A percentile compares a stretch with the other conserved stretches of the same genome.
Conservation (phyloP, 2,113 vertebrate species). For the Phyllostomus discolor region DNA sequence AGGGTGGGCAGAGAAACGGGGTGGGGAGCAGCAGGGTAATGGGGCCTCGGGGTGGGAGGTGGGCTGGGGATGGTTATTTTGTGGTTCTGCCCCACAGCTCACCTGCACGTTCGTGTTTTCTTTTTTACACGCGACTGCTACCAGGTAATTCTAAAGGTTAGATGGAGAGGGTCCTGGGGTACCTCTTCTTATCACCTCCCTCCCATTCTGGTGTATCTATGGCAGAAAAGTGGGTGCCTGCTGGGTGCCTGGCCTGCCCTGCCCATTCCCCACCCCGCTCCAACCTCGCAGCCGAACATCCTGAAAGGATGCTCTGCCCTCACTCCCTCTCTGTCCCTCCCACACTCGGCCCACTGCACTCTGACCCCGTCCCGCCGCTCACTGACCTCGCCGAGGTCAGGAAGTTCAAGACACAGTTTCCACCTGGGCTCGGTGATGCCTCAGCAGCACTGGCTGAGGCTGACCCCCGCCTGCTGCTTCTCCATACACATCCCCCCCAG, state of each 20-base stretch:
- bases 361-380: neutral
- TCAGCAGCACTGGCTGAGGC: neutral
- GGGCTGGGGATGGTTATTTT: neutral
- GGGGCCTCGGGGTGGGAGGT: neutral
- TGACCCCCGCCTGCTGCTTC: neutral
- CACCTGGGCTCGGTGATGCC: neutral
- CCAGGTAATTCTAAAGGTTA: neutral
- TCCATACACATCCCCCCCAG: neutral
- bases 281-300: neutral
- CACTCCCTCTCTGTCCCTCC: neutral
- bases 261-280: too few species aligned
- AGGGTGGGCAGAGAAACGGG: neutral
- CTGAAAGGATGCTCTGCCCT: neutral
- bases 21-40: rapidly evolving
- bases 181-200: neutral
- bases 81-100: neutral
- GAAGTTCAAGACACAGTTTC: rapidly evolving
- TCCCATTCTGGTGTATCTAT: neutral
- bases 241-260: neutral
- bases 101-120: neutral
- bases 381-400: neutral
- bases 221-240: neutral
- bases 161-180: neutral
- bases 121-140: neutral
- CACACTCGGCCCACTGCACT: rapidly evolving